Percentiles rank a stretch among this genome's conserved stretches.
phyloP scores from a whole-genome alignment of 1,140 invertebrate species.

The Homarus americanus region DNA sequence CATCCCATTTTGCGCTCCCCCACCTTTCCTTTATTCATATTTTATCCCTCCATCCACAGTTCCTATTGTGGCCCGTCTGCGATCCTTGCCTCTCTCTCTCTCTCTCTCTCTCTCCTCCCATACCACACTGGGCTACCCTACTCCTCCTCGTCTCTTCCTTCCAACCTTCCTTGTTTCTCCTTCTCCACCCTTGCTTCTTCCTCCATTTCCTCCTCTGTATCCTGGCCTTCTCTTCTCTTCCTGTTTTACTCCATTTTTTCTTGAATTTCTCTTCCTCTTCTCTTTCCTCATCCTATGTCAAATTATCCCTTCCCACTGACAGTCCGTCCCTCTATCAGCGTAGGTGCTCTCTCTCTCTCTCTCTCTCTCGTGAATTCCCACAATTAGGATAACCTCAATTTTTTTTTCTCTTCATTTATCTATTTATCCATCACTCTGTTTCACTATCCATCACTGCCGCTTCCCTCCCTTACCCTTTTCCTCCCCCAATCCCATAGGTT shows the following conservation, averaged over 20 bases:
- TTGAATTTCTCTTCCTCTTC: too few species aligned
- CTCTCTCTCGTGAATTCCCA: neutral
- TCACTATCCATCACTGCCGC: neutral
- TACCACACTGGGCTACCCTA: neutral
- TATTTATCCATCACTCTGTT: neutral
- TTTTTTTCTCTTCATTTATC: too few species aligned
- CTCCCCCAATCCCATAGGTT: neutral
- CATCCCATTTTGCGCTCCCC: neutral
- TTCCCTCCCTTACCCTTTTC: neutral
- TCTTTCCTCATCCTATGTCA: too few species aligned
- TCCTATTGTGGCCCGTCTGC: neutral
- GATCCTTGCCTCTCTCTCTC: neutral
- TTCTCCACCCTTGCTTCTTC: neutral
- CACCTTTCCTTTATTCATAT: neutral
- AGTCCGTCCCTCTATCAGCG: neutral
- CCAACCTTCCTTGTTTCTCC: neutral
- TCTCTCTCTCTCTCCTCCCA: neutral
- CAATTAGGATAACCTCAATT: too few species aligned
- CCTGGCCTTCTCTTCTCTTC: too few species aligned
- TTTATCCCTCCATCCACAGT: neutral
- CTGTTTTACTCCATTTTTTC: too few species aligned
- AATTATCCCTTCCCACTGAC: neutral
- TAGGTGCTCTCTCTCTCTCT: constrained; percentile 20
- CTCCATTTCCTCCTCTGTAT: too few species aligned
- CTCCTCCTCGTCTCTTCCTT: neutral